These are phyloP conservation scores for Koerneria pararmatus DNA, from an alignment of 2,888 invertebrate genomes.

Conservation along the genomic window DNA sequence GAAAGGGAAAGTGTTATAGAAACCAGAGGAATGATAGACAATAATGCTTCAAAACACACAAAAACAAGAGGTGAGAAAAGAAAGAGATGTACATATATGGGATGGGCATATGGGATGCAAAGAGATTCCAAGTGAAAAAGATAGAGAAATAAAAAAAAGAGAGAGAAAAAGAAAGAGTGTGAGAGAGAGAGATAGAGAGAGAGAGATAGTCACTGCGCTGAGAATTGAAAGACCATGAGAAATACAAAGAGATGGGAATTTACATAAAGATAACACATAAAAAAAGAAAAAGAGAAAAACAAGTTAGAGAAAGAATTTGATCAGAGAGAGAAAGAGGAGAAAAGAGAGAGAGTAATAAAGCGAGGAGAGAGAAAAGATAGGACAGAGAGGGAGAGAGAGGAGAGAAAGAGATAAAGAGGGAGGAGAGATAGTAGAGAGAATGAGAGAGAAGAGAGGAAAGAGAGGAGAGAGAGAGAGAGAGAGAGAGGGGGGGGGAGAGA, in stretches of 20 bases:
- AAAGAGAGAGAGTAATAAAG: conserved; percentile 5
- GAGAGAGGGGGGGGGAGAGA: neutral
- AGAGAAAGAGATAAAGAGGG: neutral
- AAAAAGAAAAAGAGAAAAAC: neutral
- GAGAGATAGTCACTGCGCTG: neutral
- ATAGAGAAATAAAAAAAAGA: too few species aligned
- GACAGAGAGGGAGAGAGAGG: too few species aligned
- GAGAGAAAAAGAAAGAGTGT: too few species aligned
- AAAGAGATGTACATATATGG: too few species aligned
- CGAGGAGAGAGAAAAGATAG: neutral
- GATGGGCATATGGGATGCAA: too few species aligned
- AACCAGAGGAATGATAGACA: too few species aligned
- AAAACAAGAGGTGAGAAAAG: too few species aligned
- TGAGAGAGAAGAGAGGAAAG: neutral
- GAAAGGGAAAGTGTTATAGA: too few species aligned
- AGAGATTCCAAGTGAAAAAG: too few species aligned
- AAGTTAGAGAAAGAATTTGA: conserved; percentile 74
- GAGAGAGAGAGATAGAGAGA: neutral
- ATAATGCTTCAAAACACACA: too few species aligned
- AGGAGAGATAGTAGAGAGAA: neutral
- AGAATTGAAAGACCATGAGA: neutral
- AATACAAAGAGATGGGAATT: neutral
- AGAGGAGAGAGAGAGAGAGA: neutral
- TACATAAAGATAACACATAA: neutral
- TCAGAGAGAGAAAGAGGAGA: too few species aligned